Evolutionary conservation across 2,888 invertebrate genomes (phyloP).

Genomic region (Atrina japonica): DNA sequence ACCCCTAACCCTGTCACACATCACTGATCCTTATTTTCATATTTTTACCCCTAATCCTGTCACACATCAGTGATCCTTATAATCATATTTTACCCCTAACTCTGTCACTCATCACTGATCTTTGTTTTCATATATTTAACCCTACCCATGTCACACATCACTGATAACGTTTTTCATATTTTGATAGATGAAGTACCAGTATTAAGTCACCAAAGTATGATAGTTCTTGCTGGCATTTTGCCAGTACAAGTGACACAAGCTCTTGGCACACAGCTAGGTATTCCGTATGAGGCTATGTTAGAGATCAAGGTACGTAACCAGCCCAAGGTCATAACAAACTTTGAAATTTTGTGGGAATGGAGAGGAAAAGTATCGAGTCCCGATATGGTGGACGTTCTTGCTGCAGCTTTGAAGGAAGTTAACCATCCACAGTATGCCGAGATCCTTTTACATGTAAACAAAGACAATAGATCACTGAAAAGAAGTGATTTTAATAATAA

Average conservation of each 20-base stretch:
- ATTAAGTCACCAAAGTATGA: conserved; percentile 59
- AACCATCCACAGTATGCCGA: conserved; percentile 48
- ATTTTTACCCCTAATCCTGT: too few species aligned
- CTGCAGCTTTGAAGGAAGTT: conserved; percentile 50
- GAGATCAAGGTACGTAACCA: conserved; percentile 46
- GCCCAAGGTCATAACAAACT: conserved; percentile 54
- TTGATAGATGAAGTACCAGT: conserved; percentile 56
- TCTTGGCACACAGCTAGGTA: conserved; percentile 52
- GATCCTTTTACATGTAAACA: conserved; percentile 48
- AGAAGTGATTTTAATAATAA: conserved; percentile 48
- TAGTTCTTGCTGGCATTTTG: conserved; percentile 50
- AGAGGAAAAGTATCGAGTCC: conserved; percentile 48
- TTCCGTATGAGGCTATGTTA: conserved; percentile 55
- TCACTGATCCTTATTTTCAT: too few species aligned
- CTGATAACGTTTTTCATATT: too few species aligned
- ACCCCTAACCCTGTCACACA: too few species aligned
- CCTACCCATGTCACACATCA: too few species aligned
- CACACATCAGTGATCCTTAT: too few species aligned
- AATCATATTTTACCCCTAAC: too few species aligned
- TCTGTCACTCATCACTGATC: too few species aligned
- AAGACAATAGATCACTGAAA: conserved; percentile 50
- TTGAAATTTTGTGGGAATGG: conserved; percentile 61
- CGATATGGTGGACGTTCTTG: conserved; percentile 48
- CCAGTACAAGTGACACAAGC: conserved; percentile 51
- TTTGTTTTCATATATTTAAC: too few species aligned